These are phyloP conservation scores for Chrysolina oricalcia DNA, from an alignment of 2,888 invertebrate genomes.

Conservation along the genomic window DNA sequence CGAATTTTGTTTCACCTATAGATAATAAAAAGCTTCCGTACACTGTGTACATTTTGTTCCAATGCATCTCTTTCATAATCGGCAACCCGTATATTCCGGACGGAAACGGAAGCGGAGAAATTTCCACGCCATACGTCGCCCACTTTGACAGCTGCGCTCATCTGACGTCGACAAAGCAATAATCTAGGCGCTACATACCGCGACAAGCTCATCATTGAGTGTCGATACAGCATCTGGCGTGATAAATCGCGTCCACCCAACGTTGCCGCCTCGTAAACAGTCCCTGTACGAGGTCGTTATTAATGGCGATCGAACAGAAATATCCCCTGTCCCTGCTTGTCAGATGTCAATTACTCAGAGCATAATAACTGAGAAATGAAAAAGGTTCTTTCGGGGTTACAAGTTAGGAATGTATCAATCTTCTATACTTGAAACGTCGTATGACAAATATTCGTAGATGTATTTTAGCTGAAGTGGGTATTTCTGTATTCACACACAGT, in stretches of 20 bases:
- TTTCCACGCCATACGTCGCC: slow-evolving; percentile 10
- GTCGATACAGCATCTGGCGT: slow-evolving; percentile 53
- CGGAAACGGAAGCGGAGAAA: background rate
- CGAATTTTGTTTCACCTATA: too few species aligned
- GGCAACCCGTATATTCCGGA: background rate
- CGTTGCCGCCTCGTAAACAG: slow-evolving; percentile 35
- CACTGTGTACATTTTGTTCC: too few species aligned
- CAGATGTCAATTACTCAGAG: slow-evolving; percentile 39
- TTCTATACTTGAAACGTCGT: background rate
- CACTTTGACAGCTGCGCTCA: slow-evolving; percentile 44
- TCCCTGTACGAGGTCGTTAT: slow-evolving; percentile 29
- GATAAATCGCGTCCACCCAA: slow-evolving; percentile 47
- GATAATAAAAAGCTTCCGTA: too few species aligned
- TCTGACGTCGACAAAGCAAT: slow-evolving; percentile 47
- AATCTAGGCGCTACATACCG: slow-evolving; percentile 42
- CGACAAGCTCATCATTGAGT: slow-evolving; percentile 53
- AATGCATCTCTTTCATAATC: too few species aligned
- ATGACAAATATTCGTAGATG: too few species aligned
- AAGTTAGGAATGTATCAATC: background rate
- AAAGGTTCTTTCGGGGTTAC: background rate
- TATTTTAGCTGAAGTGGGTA: too few species aligned
- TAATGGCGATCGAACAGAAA: slow-evolving; percentile 29
- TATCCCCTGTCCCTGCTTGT: slow-evolving; percentile 20
- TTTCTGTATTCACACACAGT: too few species aligned
- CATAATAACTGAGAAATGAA: background rate